These are phyloP conservation scores for Notarius lentiginosus DNA, from an alignment of 2,113 vertebrate genomes.

Conservation along the genomic window DNA sequence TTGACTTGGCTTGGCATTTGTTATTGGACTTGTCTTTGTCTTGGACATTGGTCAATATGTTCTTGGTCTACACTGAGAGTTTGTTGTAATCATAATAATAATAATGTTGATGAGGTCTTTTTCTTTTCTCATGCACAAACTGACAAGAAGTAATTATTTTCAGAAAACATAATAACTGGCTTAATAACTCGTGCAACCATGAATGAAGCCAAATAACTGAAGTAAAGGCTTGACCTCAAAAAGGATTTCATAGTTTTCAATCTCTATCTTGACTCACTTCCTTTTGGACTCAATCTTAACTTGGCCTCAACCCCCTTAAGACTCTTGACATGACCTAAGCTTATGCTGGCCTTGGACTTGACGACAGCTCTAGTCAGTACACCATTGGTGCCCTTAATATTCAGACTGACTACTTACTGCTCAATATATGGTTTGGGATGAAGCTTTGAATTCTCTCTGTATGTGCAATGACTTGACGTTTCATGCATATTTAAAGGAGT, in stretches of 20 bases:
- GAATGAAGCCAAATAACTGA: not conserved
- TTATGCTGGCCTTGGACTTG: not conserved
- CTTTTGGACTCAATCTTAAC: not conserved
- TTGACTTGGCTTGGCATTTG: not conserved
- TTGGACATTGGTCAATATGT: not conserved
- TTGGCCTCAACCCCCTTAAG: not conserved
- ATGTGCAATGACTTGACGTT: not conserved
- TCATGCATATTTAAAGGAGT: not conserved
- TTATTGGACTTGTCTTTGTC: not conserved
- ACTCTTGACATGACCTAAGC: not conserved
- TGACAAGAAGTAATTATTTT: not conserved
- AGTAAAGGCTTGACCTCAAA: not conserved
- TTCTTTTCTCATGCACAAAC: not conserved
- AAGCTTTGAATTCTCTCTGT: not conserved
- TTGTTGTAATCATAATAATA: not conserved
- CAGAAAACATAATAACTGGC: not conserved
- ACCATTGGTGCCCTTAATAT: not conserved
- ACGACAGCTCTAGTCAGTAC: not conserved
- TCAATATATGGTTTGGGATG: not conserved
- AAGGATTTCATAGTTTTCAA: not conserved
- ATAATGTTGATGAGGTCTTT: not conserved
- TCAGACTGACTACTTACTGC: not conserved
- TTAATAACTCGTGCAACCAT: not conserved
- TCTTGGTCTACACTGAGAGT: not conserved
- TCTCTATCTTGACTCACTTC: not conserved